Conservation (phyloP, 1,140 invertebrate genomes). For the Drosophila parabipectinata region DNA sequence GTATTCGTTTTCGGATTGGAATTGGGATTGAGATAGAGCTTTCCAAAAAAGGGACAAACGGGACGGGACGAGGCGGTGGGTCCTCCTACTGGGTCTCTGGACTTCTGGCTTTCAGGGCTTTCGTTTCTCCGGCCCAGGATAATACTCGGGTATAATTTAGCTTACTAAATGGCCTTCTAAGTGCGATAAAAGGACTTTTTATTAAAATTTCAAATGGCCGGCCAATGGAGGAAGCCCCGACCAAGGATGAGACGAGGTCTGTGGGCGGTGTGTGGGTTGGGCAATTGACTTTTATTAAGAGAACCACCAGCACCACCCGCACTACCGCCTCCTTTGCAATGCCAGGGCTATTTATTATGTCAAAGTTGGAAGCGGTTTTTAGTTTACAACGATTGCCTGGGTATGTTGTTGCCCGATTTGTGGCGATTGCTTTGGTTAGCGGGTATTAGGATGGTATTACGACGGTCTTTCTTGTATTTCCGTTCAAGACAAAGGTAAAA, state of each 20-base stretch:
- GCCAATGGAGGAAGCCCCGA: background rate
- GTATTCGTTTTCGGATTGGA: conserved; percentile 23
- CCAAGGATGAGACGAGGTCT: background rate
- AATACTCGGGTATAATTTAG: conserved; percentile 75
- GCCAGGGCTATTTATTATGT: conserved; percentile 65
- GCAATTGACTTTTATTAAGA: conserved; percentile 78
- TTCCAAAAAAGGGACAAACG: conserved; percentile 11
- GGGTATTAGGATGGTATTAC: conserved; percentile 34
- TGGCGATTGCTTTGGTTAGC: conserved; percentile 18
- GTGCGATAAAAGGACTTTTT: conserved; percentile 81
- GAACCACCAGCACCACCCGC: conserved; percentile 19
- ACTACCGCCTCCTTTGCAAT: conserved; percentile 31
- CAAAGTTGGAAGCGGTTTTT: conserved; percentile 67
- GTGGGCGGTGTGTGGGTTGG: conserved; percentile 37
- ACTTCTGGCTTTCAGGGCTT: conserved; percentile 1
- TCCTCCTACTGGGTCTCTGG: background rate
- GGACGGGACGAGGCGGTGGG: background rate
- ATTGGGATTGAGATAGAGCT: conserved; percentile 41
- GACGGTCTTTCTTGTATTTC: conserved; percentile 2
- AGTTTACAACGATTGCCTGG: conserved; percentile 51
- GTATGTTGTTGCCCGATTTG: conserved; percentile 32
- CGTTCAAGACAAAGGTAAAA: conserved; percentile 30
- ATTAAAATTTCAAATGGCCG: conserved; percentile 70
- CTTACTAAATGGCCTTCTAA: conserved; percentile 77
- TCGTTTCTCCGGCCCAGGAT: conserved; percentile 31